These are phyloP conservation scores for Pholis gunnellus DNA, from an alignment of 2,113 vertebrate genomes.

Conservation along the genomic window DNA sequence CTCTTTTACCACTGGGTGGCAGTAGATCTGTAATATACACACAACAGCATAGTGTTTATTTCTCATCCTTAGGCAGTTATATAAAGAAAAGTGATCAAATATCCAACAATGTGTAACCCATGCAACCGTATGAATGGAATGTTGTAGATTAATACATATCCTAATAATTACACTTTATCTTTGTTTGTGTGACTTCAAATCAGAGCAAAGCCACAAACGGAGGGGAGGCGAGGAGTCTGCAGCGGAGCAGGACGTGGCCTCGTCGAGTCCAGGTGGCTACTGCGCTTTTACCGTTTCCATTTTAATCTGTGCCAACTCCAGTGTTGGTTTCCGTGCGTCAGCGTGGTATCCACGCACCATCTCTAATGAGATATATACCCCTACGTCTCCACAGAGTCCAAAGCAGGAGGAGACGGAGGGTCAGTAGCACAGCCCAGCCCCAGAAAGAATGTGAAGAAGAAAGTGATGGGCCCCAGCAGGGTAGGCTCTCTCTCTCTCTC, in stretches of 20 bases:
- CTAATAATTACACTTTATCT: neutral
- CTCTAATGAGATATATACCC: neutral
- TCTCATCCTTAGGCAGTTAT: neutral
- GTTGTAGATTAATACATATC: neutral
- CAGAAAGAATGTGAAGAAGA: slow-evolving; percentile 84
- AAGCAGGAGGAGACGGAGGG: slow-evolving; percentile 43
- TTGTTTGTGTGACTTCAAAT: neutral
- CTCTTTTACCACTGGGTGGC: slow-evolving; percentile 62
- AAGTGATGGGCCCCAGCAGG: slow-evolving; percentile 81
- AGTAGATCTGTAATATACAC: slow-evolving; percentile 27
- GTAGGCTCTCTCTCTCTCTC: slow-evolving; percentile 76
- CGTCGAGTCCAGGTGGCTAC: slow-evolving; percentile 46
- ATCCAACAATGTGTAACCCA: neutral
- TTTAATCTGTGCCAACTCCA: neutral
- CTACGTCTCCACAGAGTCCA: slow-evolving; percentile 49
- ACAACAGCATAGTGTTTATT: neutral
- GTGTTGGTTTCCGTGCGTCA: neutral
- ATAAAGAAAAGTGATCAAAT: neutral
- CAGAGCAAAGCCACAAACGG: slow-evolving; percentile 37
- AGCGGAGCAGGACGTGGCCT: slow-evolving; percentile 1
- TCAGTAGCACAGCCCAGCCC: slow-evolving; percentile 41
- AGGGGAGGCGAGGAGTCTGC: neutral
- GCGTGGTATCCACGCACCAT: neutral
- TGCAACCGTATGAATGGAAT: neutral
- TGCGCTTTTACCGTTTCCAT: neutral